Evolutionary conservation across 2,113 vertebrate genomes (phyloP).

Genomic region (Ochotona curzoniae): DNA sequence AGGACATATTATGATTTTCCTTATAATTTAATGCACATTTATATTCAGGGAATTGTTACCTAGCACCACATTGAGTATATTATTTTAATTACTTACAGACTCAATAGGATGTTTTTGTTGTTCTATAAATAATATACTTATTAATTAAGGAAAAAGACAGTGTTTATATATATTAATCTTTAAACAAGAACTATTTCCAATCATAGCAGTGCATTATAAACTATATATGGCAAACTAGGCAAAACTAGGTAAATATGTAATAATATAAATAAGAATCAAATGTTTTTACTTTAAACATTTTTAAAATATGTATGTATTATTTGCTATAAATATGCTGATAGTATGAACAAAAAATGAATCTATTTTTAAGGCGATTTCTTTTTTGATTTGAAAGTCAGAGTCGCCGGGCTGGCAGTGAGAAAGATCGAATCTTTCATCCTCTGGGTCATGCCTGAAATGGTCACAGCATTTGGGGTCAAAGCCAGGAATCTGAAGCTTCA

Average conservation of each 20-base stretch:
- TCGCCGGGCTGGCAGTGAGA: no score
- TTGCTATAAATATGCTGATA: neutral
- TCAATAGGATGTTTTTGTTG: slow-evolving; percentile 62
- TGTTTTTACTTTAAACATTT: slow-evolving; percentile 41
- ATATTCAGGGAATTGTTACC: slow-evolving; percentile 68
- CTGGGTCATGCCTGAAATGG: no score
- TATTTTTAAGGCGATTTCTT: no score
- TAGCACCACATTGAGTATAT: slow-evolving; percentile 70
- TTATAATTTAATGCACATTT: slow-evolving; percentile 69
- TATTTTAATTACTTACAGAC: slow-evolving; percentile 76
- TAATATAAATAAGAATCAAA: neutral
- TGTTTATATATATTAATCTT: neutral
- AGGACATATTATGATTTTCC: slow-evolving; percentile 73
- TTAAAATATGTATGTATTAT: neutral
- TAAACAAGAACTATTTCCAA: slow-evolving; percentile 34
- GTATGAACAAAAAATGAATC: neutral
- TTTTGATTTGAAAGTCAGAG: no score
- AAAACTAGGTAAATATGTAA: no score
- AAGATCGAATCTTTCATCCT: no score
- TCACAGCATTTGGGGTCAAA: no score
- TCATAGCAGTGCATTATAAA: neutral
- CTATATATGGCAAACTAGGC: neutral
- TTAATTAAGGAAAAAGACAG: neutral
- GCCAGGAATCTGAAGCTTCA: no score
- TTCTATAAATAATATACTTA: slow-evolving; percentile 75